Percentiles rank a stretch among this genome's conserved stretches.
phyloP scores from a whole-genome alignment of 2,113 vertebrate species.

The Tichodroma muraria region DNA sequence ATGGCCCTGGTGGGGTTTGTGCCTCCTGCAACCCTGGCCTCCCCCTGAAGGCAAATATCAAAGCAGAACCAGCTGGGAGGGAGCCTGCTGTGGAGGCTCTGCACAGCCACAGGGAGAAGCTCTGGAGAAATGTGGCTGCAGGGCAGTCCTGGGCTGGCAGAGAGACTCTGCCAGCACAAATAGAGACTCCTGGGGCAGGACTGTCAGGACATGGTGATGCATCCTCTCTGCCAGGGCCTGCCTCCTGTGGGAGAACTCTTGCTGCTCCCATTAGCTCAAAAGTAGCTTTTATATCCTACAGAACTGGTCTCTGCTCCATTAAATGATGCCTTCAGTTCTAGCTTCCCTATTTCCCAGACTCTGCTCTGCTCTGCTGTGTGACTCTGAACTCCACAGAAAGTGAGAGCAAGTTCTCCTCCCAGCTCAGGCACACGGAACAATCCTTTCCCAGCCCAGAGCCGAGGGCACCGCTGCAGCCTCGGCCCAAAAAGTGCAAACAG shows the following conservation, averaged over 20 bases:
- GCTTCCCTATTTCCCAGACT: not conserved
- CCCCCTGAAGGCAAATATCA: not conserved
- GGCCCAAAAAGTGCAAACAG: not conserved
- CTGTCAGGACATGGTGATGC: fast-evolving
- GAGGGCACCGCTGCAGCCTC: too few relatives aligned
- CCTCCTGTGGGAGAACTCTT: not conserved
- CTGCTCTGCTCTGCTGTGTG: not conserved
- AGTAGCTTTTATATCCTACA: not conserved
- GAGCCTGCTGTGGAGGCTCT: not conserved
- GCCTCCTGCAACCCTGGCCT: not conserved
- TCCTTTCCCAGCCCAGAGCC: not conserved
- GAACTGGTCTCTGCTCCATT: not conserved
- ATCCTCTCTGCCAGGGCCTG: not conserved
- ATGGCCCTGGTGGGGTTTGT: not conserved
- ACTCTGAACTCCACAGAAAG: too few relatives aligned
- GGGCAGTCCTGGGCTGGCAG: not conserved
- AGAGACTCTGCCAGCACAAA: not conserved
- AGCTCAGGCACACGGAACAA: not conserved
- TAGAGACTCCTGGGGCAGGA: not conserved
- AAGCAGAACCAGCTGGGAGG: not conserved
- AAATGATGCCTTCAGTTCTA: not conserved
- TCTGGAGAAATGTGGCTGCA: not conserved
- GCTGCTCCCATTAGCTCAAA: not conserved
- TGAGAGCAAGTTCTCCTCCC: too few relatives aligned
- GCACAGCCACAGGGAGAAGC: not conserved